Percentiles rank a stretch among this genome's conserved stretches.
These are phyloP conservation scores for Planococcus citri DNA, from an alignment of 1,140 invertebrate genomes.

Conservation along the genomic window DNA sequence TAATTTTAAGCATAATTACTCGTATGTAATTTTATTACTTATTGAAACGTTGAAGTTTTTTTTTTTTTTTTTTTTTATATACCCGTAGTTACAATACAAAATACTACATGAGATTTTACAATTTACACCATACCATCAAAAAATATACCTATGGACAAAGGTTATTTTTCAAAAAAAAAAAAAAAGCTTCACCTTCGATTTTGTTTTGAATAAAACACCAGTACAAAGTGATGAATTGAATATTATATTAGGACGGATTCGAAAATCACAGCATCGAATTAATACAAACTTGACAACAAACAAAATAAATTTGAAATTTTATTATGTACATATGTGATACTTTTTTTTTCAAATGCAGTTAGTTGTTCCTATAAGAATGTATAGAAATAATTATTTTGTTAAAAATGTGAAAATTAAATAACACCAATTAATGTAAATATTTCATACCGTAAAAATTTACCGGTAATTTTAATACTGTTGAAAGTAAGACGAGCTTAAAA, in stretches of 20 bases:
- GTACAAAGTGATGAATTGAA: background rate
- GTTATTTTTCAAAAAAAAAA: too few relatives aligned
- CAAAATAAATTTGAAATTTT: background rate
- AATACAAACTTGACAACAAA: background rate
- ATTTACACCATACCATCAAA: too few relatives aligned
- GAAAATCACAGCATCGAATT: constrained; percentile 2
- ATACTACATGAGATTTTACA: too few relatives aligned
- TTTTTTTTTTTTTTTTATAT: too few relatives aligned
- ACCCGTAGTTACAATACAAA: too few relatives aligned
- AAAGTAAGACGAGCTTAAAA: too few relatives aligned
- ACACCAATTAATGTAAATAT: background rate
- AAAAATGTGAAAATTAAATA: background rate
- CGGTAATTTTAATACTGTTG: too few relatives aligned
- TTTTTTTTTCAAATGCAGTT: background rate
- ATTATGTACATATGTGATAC: background rate
- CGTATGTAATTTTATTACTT: too few relatives aligned
- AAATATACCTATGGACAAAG: too few relatives aligned
- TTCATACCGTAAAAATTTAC: too few relatives aligned
- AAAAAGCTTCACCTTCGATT: too few relatives aligned
- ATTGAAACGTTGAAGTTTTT: too few relatives aligned
- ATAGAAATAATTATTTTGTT: background rate
- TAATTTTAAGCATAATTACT: background rate
- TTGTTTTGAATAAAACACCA: background rate
- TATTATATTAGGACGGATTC: background rate
- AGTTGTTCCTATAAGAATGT: background rate